Conservation (phyloP, 2,888 invertebrate genomes). For the Oscheius sp. region DNA sequence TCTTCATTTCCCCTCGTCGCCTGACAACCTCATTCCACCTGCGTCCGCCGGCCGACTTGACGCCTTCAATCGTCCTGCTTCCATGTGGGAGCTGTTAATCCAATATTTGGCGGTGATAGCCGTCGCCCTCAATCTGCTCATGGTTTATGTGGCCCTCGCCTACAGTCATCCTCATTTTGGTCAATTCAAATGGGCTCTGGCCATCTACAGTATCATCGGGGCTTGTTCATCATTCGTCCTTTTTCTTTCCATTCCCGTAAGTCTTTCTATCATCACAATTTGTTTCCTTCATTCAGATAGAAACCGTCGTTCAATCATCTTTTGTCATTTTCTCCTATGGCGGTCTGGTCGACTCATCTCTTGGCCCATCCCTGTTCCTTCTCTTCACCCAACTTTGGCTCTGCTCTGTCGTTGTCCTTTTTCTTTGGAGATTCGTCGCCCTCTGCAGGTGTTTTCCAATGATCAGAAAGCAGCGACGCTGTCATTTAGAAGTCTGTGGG, state of each 20-base stretch:
- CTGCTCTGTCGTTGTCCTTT: neutral
- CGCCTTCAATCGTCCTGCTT: neutral
- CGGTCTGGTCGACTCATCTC: neutral
- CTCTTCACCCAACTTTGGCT: conserved; percentile 5
- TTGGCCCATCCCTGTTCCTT: neutral
- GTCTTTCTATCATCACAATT: neutral
- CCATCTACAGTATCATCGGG: neutral
- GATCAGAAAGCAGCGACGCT: no score
- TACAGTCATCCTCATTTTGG: conserved; percentile 6
- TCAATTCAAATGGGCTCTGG: conserved; percentile 3
- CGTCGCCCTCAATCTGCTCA: conserved; percentile 4
- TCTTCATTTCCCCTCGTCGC: neutral
- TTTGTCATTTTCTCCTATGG: conserved; percentile 3
- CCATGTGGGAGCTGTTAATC: neutral
- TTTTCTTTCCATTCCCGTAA: conserved; percentile 11
- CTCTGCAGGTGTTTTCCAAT: conserved; percentile 10
- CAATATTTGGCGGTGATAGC: conserved; percentile 1
- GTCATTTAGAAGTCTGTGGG: neutral
- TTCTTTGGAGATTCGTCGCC: conserved; percentile 10
- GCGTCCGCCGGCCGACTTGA: neutral
- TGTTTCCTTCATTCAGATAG: neutral
- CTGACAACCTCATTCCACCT: neutral
- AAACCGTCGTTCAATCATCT: neutral
- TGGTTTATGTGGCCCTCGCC: neutral
- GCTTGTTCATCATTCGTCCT: neutral